Evolutionary conservation across 2,888 invertebrate genomes (phyloP).

Genomic region (Buathra laborator): DNA sequence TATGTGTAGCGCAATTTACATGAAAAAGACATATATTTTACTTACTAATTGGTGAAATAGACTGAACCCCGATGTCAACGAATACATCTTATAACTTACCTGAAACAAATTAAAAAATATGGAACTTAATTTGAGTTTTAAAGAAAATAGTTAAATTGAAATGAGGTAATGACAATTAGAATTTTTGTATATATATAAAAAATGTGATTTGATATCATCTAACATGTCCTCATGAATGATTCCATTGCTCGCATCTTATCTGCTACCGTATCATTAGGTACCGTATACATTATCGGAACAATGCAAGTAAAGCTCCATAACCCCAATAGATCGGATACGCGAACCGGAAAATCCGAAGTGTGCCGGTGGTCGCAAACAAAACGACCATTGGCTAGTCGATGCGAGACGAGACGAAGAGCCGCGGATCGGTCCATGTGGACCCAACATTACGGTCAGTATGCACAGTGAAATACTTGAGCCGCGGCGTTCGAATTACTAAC

Average conservation of each 20-base stretch:
- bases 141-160: not conserved
- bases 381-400: constrained; percentile 30
- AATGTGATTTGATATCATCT: not conserved
- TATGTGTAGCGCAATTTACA: not conserved
- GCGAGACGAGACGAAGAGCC: constrained; percentile 38
- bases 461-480: constrained; percentile 74
- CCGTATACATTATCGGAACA: not conserved
- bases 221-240: not conserved
- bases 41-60: not conserved
- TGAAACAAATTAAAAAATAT: not conserved
- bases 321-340: constrained; percentile 5
- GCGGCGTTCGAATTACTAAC: constrained; percentile 80
- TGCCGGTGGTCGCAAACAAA: constrained; percentile 27
- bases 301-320: constrained; percentile 8
- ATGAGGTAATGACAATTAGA: not conserved
- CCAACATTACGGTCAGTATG: constrained; percentile 68
- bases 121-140: not conserved
- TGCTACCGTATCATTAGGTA: not conserved
- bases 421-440: constrained; percentile 68
- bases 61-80: not conserved
- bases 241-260: not conserved
- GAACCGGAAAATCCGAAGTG: not conserved
- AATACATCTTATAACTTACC: not conserved
- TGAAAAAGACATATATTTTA: not conserved
- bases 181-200: not conserved